A percentile compares a stretch with the other conserved stretches of the same genome.
Conservation (phyloP, 2,797 vertebrate genomes). For the Amniataba percoides region DNA sequence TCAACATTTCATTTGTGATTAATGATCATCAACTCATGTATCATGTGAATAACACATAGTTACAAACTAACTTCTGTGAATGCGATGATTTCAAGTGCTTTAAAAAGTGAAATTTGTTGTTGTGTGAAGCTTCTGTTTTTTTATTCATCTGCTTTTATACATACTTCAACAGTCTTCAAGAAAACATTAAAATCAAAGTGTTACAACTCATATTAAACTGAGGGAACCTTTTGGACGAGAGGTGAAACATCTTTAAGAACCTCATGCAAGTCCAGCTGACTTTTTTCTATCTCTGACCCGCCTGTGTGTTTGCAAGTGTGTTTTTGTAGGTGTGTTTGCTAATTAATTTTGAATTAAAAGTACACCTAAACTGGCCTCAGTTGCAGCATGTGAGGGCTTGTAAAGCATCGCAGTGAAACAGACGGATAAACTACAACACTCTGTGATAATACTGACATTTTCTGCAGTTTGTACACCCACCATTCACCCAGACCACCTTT, state of each 20-base stretch:
- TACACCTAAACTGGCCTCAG: not conserved
- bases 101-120: not conserved
- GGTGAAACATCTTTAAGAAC: not conserved
- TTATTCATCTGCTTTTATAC: not conserved
- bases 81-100: not conserved
- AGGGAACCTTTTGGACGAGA: too few relatives aligned
- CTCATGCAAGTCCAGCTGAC: too few relatives aligned
- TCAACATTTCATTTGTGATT: not conserved
- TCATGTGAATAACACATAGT: not conserved
- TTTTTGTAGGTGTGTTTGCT: not conserved
- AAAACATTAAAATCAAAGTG: not conserved
- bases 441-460: not conserved
- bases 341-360: not conserved
- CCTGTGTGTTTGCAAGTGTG: too few relatives aligned
- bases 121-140: not conserved
- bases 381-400: not conserved
- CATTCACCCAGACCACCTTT: not conserved
- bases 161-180: not conserved
- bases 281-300: too few relatives aligned
- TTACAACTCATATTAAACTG: not conserved
- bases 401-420: conserved; percentile 1
- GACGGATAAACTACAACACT: not conserved
- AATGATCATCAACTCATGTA: not conserved
- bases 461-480: not conserved
- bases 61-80: not conserved